A percentile compares a stretch with the other conserved stretches of the same genome.
phyloP scores from a whole-genome alignment of 1,140 invertebrate species.

The Nymphalis io region DNA sequence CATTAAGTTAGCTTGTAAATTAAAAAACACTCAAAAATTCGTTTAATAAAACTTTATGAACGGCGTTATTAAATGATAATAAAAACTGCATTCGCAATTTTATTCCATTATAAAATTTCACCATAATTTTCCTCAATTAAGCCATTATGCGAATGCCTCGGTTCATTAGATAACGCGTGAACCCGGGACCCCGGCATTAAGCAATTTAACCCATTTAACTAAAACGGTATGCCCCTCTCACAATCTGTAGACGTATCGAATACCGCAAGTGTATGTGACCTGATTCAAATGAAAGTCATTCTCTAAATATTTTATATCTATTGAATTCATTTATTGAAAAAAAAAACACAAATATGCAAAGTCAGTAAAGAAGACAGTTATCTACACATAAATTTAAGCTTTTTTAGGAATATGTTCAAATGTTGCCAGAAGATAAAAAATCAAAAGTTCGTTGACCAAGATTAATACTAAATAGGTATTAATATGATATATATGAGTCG shows the following conservation, averaged over 20 bases:
- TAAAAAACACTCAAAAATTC: not conserved
- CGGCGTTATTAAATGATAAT: not conserved
- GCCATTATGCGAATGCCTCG: constrained; percentile 42
- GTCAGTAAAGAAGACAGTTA: not conserved
- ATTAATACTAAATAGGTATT: no score
- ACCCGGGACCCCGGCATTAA: constrained; percentile 65
- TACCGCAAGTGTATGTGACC: constrained; percentile 43
- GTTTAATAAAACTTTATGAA: not conserved
- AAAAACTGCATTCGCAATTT: constrained; percentile 6
- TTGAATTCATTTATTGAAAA: no score
- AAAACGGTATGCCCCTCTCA: constrained; percentile 40
- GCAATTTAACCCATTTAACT: constrained; percentile 66
- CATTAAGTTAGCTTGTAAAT: not conserved
- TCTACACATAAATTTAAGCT: no score
- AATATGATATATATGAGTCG: no score
- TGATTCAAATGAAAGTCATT: constrained; percentile 39
- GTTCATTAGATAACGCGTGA: constrained; percentile 65
- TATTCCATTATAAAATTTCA: constrained; percentile 26
- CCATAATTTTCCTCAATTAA: constrained; percentile 42
- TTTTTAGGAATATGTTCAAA: not conserved
- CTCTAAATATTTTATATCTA: constrained; percentile 1
- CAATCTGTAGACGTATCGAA: constrained; percentile 46
- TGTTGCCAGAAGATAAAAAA: not conserved
- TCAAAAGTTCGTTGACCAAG: no score
- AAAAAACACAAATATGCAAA: no score